Evolutionary conservation across 2,888 invertebrate species (phyloP), one percentile per base, ranked within the genome.

Genomic region (Trichogramma dendrolimi): DNA sequence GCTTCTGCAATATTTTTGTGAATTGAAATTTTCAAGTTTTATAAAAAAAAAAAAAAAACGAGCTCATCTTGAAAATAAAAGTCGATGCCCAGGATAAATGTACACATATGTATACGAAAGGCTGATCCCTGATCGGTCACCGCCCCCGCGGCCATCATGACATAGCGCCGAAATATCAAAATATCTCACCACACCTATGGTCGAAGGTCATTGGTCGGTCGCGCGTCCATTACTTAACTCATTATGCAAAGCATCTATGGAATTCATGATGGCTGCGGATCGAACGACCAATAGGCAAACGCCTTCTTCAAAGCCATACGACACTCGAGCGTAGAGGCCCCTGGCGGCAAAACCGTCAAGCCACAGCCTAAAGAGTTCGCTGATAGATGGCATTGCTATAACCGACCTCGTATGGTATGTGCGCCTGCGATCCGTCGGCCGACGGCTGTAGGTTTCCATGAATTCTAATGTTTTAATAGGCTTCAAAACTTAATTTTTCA

Each of bases 251-350:
- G 70, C 71, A 71, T 73, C 70, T 69, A 47, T 63, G 77, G 79
- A 75, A 75, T 75, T 75, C 78, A 80, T 79, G 77, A 83, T 83
- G 83, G 83, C 83, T 77, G 82, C 78, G 53, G 11, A 60, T 5
- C 55, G 58, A 61, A 70, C 71, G 71, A 71, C 83, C 83, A 83
- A 83, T 83, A 78, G 68, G 67, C 57, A 27, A 27, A 27, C 27
- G 27, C 27, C 27, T 27, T 27, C 27, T 27, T 27, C 27, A 2
- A 27, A 27, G 27, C 27, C 27, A 27, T 27, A 27, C 27, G 27
- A 27, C 27, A 27, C 27, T 27, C 27, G 27, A 27, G 27, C 27
- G 27, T 27, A 2, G 27, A 27, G 27, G 27, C 27, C 27, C 72
- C 77, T 76, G 60, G 62, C 73, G 76, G 74, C 54, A 61, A 67